Conservation (phyloP, 2,113 vertebrate species). For the Axis porcinus region DNA sequence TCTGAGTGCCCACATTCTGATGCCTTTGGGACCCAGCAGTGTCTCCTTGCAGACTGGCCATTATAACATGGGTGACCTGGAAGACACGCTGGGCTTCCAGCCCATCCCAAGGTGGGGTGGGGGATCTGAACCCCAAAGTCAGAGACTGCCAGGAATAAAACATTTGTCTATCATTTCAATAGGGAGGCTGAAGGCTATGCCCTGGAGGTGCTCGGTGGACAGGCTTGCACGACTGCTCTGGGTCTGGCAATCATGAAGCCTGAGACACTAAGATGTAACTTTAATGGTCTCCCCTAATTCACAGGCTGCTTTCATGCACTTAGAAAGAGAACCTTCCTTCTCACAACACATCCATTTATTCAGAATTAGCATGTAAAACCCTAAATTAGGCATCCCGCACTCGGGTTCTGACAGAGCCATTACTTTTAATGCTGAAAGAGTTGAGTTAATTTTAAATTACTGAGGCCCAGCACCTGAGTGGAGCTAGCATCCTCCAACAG, state of each 20-base stretch:
- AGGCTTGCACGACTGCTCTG: conserved; percentile 24
- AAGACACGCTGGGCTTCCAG: neutral
- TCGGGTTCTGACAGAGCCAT: conserved; percentile 76
- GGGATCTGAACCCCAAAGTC: neutral
- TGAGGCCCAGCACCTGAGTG: conserved; percentile 65
- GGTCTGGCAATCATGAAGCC: conserved; percentile 56
- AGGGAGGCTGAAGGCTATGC: neutral
- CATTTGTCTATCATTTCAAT: conserved; percentile 30
- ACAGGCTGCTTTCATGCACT: conserved; percentile 73
- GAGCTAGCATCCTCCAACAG: conserved; percentile 61
- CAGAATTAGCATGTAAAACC: conserved; percentile 81
- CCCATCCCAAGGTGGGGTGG: neutral
- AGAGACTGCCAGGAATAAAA: neutral
- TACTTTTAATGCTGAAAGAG: conserved; percentile 77
- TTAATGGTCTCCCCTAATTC: conserved; percentile 75
- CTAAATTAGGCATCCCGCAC: conserved; percentile 77
- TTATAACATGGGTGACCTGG: fast-evolving
- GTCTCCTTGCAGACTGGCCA: neutral
- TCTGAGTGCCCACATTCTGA: fast-evolving
- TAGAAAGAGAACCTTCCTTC: conserved; percentile 73
- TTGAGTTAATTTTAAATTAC: conserved; percentile 82
- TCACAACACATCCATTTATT: conserved; percentile 79
- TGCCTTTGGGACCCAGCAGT: neutral
- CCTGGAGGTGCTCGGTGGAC: neutral
- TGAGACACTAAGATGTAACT: conserved; percentile 23